Conservation (phyloP, 2,888 invertebrate genomes). For the Chrysomela aeneicollis region DNA sequence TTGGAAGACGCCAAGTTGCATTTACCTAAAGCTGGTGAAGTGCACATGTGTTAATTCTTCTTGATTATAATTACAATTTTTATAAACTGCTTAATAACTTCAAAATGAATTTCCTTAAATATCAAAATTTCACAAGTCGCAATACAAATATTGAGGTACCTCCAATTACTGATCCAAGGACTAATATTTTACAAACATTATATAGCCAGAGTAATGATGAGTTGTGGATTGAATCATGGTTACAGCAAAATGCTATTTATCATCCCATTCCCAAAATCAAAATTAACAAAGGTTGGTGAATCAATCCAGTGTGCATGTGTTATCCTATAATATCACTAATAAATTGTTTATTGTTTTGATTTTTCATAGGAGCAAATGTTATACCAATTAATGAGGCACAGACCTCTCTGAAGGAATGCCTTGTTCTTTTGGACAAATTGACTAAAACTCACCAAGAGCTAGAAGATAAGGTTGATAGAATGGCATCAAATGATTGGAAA, state of each 20-base stretch:
- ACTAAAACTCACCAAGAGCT: conserved; percentile 61
- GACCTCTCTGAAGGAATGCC: conserved; percentile 51
- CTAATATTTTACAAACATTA: conserved; percentile 41
- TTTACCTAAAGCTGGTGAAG: conserved; percentile 61
- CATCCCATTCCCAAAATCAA: conserved; percentile 49
- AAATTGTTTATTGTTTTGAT: no score
- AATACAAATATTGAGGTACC: conserved; percentile 39
- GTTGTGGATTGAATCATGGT: conserved; percentile 58
- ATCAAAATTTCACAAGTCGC: conserved; percentile 40
- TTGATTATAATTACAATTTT: conserved; percentile 14
- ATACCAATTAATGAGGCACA: conserved; percentile 59
- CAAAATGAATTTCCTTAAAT: conserved; percentile 44
- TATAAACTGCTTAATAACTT: conserved; percentile 24
- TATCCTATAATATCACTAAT: no score
- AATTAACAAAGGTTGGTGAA: conserved; percentile 42
- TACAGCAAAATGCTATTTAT: conserved; percentile 51
- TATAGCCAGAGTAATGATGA: conserved; percentile 55
- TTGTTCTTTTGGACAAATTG: conserved; percentile 57
- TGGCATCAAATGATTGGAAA: conserved; percentile 67
- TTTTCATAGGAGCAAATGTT: conserved; percentile 30
- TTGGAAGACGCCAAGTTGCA: conserved; percentile 73
- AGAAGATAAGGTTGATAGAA: conserved; percentile 58
- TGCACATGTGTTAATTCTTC: conserved; percentile 46
- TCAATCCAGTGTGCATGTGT: neutral
- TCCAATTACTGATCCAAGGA: conserved; percentile 36